Evolutionary conservation across 2,113 vertebrate species (phyloP).

Genomic region (Tupaia tana): DNA sequence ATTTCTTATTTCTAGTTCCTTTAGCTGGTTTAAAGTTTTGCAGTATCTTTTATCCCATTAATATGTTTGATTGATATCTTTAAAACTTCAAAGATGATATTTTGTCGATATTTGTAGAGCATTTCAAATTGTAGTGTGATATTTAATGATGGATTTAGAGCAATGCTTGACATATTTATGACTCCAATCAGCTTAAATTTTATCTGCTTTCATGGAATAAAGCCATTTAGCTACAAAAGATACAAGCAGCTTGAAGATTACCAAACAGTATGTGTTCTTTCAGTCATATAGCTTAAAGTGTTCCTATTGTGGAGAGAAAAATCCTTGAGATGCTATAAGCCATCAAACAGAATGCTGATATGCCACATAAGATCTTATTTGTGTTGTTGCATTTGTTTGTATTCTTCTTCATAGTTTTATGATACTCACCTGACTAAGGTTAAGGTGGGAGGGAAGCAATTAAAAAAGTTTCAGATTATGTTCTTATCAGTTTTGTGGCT

Average conservation of each 20-base stretch:
- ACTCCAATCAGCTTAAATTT: conserved; percentile 70
- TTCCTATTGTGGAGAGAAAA: conserved; percentile 12
- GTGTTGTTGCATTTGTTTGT: background rate
- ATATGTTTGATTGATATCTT: conserved; percentile 48
- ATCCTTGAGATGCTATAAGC: background rate
- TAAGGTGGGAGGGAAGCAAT: background rate
- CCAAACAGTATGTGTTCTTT: conserved; percentile 48
- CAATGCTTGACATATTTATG: conserved; percentile 70
- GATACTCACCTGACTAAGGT: background rate
- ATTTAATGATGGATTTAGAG: conserved; percentile 72
- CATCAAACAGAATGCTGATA: background rate
- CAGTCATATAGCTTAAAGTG: conserved; percentile 21
- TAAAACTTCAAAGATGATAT: conserved; percentile 68
- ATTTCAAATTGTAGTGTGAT: conserved; percentile 64
- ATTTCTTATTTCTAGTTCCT: conserved; percentile 41
- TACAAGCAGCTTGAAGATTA: conserved; percentile 49
- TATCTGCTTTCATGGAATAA: conserved; percentile 59
- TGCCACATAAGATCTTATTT: background rate
- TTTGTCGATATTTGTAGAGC: conserved; percentile 73
- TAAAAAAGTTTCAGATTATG: conserved; percentile 9
- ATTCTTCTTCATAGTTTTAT: conserved; percentile 13
- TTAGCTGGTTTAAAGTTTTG: conserved; percentile 30
- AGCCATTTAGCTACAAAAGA: conserved; percentile 69
- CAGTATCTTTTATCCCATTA: conserved; percentile 36
- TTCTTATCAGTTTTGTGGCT: background rate